phyloP scores from a whole-genome alignment of 2,888 invertebrate genomes.

The Stenotaenia linearis region DNA sequence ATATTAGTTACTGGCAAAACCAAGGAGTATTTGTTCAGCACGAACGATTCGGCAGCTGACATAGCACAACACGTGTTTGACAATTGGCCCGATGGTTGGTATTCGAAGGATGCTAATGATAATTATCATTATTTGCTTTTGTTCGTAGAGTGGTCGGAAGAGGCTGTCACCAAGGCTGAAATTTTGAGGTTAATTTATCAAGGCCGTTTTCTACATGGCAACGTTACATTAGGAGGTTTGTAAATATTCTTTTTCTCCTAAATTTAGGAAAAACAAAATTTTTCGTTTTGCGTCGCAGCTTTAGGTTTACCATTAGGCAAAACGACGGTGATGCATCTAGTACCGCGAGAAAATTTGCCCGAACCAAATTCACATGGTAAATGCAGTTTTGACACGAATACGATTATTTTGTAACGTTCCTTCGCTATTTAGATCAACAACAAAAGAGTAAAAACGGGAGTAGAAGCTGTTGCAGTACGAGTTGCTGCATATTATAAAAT shows the following conservation, averaged over 20 bases:
- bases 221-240: constrained; percentile 81
- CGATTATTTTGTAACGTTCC: constrained; percentile 39
- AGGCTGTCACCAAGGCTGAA: constrained; percentile 91
- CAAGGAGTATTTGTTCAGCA: constrained; percentile 96
- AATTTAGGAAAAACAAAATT: too few relatives aligned
- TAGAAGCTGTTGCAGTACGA: constrained; percentile 88
- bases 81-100: constrained; percentile 94
- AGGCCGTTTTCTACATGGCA: constrained; percentile 98
- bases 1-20: constrained; percentile 99
- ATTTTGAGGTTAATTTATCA: constrained; percentile 98
- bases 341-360: constrained; percentile 97
- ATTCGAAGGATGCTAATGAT: neutral
- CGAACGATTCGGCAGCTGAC: constrained; percentile 95
- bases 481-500: constrained; percentile 82
- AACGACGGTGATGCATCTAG: constrained; percentile 99
- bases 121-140: constrained; percentile 34
- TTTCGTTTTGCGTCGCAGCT: constrained; percentile 53
- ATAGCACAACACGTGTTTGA: constrained; percentile 98
- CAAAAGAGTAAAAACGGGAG: constrained; percentile 93
- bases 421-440: constrained; percentile 77
- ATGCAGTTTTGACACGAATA: constrained; percentile 42
- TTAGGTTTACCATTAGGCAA: constrained; percentile 93
- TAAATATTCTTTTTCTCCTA: neutral
- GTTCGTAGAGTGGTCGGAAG: constrained; percentile 90
- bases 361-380: constrained; percentile 96